Percentiles rank a stretch among this genome's conserved stretches.
Evolutionary conservation across 2,113 vertebrate species (phyloP).

Genomic region (Bothrops jararaca): DNA sequence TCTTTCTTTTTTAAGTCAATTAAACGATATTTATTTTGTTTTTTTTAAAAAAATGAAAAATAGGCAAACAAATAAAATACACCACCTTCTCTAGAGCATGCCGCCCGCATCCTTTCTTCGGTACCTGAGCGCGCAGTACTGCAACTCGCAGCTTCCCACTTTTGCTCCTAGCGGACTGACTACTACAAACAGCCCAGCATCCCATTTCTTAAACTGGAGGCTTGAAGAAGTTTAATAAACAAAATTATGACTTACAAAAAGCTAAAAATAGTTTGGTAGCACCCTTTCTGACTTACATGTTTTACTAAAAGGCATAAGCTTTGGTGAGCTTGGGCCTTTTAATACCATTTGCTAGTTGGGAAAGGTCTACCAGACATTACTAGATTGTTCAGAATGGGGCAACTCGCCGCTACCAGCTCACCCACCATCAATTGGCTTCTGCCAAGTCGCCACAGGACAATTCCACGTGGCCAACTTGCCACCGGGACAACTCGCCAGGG

Average conservation of each 20-base stretch:
- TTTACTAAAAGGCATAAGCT: not conserved
- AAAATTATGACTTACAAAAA: not conserved
- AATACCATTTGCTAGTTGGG: not conserved
- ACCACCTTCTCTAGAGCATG: not conserved
- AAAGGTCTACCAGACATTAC: not conserved
- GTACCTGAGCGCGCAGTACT: not conserved
- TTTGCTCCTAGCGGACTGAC: not conserved
- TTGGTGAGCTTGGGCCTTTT: not conserved
- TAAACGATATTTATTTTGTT: conserved; percentile 43
- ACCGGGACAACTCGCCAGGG: not conserved
- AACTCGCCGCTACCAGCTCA: not conserved
- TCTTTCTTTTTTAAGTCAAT: conserved; percentile 51
- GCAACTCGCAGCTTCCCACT: not conserved
- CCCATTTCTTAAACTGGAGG: not conserved
- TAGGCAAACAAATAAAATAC: not conserved
- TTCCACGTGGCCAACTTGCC: not conserved
- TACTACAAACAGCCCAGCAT: no score
- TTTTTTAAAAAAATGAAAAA: not conserved
- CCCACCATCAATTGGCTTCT: not conserved
- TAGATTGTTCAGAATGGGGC: not conserved
- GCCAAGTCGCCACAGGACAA: not conserved
- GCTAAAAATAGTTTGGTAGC: not conserved
- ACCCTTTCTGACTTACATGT: not conserved
- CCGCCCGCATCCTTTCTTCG: not conserved
- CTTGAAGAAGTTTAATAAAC: not conserved